These are phyloP conservation scores for Malurus elegans DNA, from an alignment of 2,113 vertebrate genomes.

Conservation along the genomic window DNA sequence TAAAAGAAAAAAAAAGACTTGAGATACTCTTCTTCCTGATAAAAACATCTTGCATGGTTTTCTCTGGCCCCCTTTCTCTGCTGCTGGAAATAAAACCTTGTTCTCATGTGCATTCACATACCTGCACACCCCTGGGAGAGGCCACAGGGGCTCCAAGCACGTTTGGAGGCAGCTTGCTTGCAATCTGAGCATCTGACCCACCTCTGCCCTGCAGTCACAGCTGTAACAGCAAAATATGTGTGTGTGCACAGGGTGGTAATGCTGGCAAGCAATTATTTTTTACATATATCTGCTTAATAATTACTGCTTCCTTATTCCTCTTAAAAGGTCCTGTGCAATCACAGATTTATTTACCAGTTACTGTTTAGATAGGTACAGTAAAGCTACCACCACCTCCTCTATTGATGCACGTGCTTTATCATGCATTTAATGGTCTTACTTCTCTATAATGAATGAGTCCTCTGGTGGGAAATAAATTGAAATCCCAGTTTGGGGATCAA, in stretches of 20 bases:
- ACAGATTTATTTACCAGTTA: conserved; percentile 11
- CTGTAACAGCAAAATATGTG: background rate
- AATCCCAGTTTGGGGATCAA: conserved; percentile 35
- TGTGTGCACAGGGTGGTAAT: background rate
- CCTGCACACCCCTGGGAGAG: background rate
- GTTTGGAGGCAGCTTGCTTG: background rate
- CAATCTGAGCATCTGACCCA: background rate
- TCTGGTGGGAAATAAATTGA: conserved; percentile 38
- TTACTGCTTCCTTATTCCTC: background rate
- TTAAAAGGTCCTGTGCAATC: conserved; percentile 3
- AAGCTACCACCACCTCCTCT: conserved; percentile 23
- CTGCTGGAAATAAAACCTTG: background rate
- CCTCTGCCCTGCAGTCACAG: background rate
- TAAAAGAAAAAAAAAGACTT: background rate
- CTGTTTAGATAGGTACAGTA: conserved; percentile 30
- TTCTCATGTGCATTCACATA: background rate
- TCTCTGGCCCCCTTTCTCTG: background rate
- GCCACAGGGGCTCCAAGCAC: background rate
- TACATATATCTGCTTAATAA: conserved; percentile 4
- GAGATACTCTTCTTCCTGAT: background rate
- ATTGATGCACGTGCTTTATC: conserved; percentile 15
- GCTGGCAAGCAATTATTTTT: background rate
- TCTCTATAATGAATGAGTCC: conserved; percentile 23
- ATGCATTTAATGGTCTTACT: conserved; percentile 45
- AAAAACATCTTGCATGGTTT: background rate